A percentile compares a stretch with the other conserved stretches of the same genome.
Conservation (phyloP, 2,113 vertebrate genomes). For the Perccottus glenii region DNA sequence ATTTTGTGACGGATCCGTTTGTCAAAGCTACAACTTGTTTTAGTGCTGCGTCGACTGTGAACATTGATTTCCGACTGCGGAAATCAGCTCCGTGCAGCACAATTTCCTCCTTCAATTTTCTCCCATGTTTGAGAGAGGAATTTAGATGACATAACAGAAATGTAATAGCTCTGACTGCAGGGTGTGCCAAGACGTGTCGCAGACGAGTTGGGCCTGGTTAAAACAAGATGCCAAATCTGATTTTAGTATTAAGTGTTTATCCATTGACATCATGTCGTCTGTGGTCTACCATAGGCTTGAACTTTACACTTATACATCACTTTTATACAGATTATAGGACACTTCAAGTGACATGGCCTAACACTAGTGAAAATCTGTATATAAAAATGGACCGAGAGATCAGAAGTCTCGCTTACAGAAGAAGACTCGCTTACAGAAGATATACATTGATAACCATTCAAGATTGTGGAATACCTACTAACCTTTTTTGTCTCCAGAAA, state of each 20-base stretch:
- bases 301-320: slow-evolving; percentile 2
- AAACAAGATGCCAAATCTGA: slow-evolving; percentile 53
- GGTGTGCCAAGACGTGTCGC: slow-evolving; percentile 16
- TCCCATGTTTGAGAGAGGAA: slow-evolving; percentile 33
- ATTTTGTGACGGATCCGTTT: slow-evolving; percentile 48
- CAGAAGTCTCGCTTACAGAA: too few relatives aligned
- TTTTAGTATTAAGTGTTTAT: slow-evolving; percentile 53
- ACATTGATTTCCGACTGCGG: slow-evolving; percentile 61
- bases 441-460: too few relatives aligned
- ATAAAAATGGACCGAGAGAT: too few relatives aligned
- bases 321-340: slow-evolving; percentile 33
- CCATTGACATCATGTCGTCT: slow-evolving; percentile 38
- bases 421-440: too few relatives aligned
- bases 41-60: slow-evolving; percentile 34
- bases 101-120: slow-evolving; percentile 29
- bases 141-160: slow-evolving; percentile 60
- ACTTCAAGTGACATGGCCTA: not conserved
- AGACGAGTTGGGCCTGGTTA: slow-evolving; percentile 37
- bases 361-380: too few relatives aligned
- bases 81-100: slow-evolving; percentile 37
- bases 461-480: too few relatives aligned
- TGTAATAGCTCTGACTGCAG: slow-evolving; percentile 14
- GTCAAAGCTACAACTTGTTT: slow-evolving; percentile 53
- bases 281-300: slow-evolving; percentile 4
- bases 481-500: too few relatives aligned